These are phyloP conservation scores for Pelodytes ibericus DNA, from an alignment of 2,797 vertebrate species.

Conservation along the genomic window DNA sequence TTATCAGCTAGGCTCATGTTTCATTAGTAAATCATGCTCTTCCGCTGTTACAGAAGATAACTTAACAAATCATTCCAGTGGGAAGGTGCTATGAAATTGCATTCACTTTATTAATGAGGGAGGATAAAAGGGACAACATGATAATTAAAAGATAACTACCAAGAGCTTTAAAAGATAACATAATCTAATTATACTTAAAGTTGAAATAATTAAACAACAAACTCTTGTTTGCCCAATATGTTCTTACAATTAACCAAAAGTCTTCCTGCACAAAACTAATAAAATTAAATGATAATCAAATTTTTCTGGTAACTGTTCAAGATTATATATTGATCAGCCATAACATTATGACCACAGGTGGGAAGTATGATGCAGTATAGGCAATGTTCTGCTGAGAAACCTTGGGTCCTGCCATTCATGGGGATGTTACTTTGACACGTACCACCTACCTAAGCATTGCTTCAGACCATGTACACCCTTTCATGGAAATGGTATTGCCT, in stretches of 20 bases:
- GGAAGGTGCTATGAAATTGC: constrained; percentile 50
- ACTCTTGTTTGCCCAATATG: constrained; percentile 30
- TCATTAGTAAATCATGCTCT: constrained; percentile 42
- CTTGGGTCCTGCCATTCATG: too few relatives aligned
- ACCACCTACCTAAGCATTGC: too few relatives aligned
- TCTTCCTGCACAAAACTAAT: constrained; percentile 12
- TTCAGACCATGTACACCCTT: too few relatives aligned
- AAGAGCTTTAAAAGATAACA: constrained; percentile 46
- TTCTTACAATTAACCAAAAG: constrained; percentile 46
- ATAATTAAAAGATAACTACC: constrained; percentile 55
- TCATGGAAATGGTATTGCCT: too few relatives aligned
- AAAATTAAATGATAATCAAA: constrained; percentile 23
- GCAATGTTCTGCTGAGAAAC: constrained; percentile 1
- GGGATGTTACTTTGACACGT: too few relatives aligned
- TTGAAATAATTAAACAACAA: constrained; percentile 50
- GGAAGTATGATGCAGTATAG: constrained; percentile 20
- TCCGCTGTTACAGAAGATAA: constrained; percentile 34
- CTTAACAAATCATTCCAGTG: constrained; percentile 43
- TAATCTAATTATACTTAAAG: constrained; percentile 55
- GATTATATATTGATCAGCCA: too few relatives aligned
- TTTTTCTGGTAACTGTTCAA: constrained; percentile 36
- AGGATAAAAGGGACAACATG: constrained; percentile 53
- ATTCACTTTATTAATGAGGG: constrained; percentile 53
- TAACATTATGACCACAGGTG: too few relatives aligned
- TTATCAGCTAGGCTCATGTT: background rate